Evolutionary conservation across 2,797 vertebrate genomes (phyloP), one percentile per base, ranked within the genome.

Genomic region (Euthynnus affinis): DNA sequence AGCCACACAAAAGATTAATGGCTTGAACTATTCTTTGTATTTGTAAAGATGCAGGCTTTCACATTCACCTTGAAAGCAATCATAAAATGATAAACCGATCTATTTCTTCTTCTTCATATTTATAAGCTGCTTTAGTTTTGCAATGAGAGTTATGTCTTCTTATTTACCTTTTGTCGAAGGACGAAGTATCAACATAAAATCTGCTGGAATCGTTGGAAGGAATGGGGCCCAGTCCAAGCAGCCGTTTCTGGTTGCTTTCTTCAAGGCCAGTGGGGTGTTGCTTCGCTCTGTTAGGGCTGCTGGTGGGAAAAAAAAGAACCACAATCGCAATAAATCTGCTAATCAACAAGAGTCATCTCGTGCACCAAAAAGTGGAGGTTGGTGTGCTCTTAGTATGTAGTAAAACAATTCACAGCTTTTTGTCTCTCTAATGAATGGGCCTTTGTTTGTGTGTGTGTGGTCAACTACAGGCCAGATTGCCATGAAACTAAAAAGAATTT

Each of bases 221-320:
- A 97, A 96, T 0, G 98, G 98, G 59, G 97, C 98, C 46, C 98
- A 99, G 89, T 98, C 98, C 86, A 99, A 99, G 71, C 98, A 99
- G 60, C 98, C 98, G 0, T 99, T 99, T 93, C 96, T 99, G 91
- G 98, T 99, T 86, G 98, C 98, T 2, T 99, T 99, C 94, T 99
- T 99, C 91, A 99, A 99, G 95, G 98, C 97, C 80, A 99, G 98
- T 0, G 98, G 98, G 90, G 97, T 99, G 44, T 95, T 99, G 80
- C 96, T 99, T 67, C 98, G 98, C 77, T 99, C 98, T 0, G 97
- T 99, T 76, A 95, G 98, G 93, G 98, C 98, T 64, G 95, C 97
- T 69, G 96, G 95, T 74, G 96, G 94, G 63, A 99, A 98, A 92
- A 96, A 95, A 87, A 99, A 99, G 94, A 98, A 96, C 80, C 96